Base-by-base conservation (phyloP, 2,888 invertebrate species). In the Euzetes globulus region DNA sequence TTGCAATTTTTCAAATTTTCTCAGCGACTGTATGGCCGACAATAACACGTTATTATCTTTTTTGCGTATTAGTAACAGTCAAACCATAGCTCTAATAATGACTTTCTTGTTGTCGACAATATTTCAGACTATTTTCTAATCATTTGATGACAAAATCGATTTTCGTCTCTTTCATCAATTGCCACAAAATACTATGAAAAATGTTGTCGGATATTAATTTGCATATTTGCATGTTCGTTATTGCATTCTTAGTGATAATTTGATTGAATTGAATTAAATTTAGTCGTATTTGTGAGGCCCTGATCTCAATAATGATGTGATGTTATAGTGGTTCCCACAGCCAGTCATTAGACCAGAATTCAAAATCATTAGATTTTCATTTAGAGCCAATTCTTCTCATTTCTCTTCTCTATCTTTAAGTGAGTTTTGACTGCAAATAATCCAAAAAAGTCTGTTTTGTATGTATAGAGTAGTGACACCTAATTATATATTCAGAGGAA, bases 401-500 rank as follows among this genome's bases (percentile, higher is more conserved):
- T 37, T 68, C 33, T 37, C 33, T n/a, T 60, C 25, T 27, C 22
- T 25, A 22, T 9, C 60, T 60, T 29, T 25, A 22, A 60, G 15
- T 60, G 15, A 22, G 60, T 60, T 25, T 60, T 60, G 41, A 17
- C 19, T 4, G 60, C 60, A 41, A 68, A 68, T 68, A 68, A 68
- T 1, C 13, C 2, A 9, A 27, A 41, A 68, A 68, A 68, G n/a
- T 68, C 1, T 19, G 13, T 68, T 9, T 68, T 19, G 15, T 41
- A 15, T 41, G 22, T 47, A 25, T 41, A 47, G 25, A 25, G 70
- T 25, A 15, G 15, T 41, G 68, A 22, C 41, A 22, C 22, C 22
- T 70, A 70, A 70, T 70, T 47, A 70, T 70, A 70, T 47, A 70
- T 70, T 70, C 70, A 70, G 22, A 11, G 41, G 22, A 68, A 37